These are phyloP conservation scores for Halcyon chelicuti DNA, from an alignment of 2,797 vertebrate genomes.

Conservation along the genomic window DNA sequence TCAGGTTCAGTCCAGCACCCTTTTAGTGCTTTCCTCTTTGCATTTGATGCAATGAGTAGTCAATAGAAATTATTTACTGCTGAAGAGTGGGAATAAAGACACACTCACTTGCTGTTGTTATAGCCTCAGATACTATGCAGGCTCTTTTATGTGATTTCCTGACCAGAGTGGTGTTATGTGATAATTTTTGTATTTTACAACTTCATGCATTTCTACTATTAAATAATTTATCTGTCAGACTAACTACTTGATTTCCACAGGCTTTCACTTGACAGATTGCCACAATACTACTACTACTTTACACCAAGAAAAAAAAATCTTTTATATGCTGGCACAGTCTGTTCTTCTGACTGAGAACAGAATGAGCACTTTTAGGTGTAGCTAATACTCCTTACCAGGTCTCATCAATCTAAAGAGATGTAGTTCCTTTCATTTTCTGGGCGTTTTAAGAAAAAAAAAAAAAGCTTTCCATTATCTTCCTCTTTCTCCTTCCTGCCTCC, in stretches of 20 bases:
- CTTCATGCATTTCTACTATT: background rate
- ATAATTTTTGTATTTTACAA: background rate
- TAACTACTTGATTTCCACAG: background rate
- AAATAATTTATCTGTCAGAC: background rate
- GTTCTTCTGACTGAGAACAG: background rate
- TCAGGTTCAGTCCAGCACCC: background rate
- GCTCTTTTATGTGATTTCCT: background rate
- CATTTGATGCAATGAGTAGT: background rate
- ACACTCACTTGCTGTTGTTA: background rate
- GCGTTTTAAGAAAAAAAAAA: background rate
- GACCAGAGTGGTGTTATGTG: background rate
- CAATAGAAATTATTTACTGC: background rate
- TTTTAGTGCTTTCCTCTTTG: background rate
- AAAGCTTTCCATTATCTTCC: background rate
- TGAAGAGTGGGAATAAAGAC: background rate
- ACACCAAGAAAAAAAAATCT: background rate
- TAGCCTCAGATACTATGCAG: background rate
- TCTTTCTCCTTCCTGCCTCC: background rate
- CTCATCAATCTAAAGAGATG: background rate
- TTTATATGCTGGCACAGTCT: background rate
- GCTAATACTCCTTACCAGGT: background rate
- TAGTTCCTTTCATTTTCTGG: background rate
- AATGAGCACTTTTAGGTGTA: background rate
- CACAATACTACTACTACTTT: background rate
- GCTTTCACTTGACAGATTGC: background rate